A percentile compares a stretch with the other conserved stretches of the same genome.
These are phyloP conservation scores for Sylvicapra grimmia DNA, from an alignment of 2,113 vertebrate genomes.

Conservation along the genomic window DNA sequence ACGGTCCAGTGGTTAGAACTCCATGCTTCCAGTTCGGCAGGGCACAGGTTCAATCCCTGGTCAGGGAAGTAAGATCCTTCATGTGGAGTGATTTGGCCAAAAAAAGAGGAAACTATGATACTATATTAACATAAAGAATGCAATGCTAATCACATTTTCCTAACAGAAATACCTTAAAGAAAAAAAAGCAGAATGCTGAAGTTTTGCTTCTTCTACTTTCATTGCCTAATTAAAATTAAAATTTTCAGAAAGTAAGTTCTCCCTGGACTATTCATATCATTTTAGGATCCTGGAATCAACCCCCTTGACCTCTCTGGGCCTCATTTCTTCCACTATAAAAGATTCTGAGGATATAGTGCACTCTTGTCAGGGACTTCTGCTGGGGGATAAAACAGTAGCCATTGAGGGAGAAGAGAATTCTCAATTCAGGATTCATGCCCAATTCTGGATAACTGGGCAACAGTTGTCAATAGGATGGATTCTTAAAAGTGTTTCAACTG, in stretches of 20 bases:
- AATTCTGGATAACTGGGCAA: not conserved
- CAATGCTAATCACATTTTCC: not conserved
- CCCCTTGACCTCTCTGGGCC: not conserved
- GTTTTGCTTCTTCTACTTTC: not conserved
- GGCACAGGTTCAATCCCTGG: not conserved
- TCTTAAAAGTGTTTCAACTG: not conserved
- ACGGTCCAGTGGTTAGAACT: not conserved
- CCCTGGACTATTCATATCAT: not conserved
- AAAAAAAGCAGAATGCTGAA: not conserved
- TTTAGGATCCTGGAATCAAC: not conserved
- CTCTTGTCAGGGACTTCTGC: not conserved
- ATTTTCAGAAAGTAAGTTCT: not conserved
- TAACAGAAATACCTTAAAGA: not conserved
- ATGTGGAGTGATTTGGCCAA: not conserved
- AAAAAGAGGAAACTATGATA: not conserved
- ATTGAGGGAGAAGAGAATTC: not conserved
- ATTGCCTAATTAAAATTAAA: not conserved
- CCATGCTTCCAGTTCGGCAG: rapidly evolving
- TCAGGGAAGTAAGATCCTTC: not conserved
- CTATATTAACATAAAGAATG: not conserved
- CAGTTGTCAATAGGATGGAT: not conserved
- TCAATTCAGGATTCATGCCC: not conserved
- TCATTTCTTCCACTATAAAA: not conserved
- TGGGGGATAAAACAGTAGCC: too few relatives aligned
- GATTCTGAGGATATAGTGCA: not conserved